phyloP scores from a whole-genome alignment of 2,113 vertebrate species.

The Enhydra lutris region DNA sequence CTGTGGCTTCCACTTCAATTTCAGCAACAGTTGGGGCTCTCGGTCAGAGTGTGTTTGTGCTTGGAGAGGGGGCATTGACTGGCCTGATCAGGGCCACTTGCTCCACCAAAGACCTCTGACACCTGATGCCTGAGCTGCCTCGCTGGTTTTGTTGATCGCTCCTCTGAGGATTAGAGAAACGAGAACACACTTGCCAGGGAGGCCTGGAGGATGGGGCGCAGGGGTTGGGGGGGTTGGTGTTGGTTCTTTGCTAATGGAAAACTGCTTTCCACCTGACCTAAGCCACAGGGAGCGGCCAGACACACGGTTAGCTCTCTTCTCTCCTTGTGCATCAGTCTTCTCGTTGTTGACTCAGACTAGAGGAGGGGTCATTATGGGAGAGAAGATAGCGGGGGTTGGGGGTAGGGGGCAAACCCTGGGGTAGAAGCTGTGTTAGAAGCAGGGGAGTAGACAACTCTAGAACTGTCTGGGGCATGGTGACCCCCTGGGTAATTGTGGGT shows the following conservation, averaged over 20 bases:
- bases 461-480: not conserved
- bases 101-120: not conserved
- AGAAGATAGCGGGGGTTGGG: not conserved
- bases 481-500: not conserved
- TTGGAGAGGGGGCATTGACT: not conserved
- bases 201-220: rapidly evolving
- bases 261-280: not conserved
- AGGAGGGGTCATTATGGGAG: not conserved
- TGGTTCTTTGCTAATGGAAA: not conserved
- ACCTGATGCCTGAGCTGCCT: not conserved
- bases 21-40: not conserved
- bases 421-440: not conserved
- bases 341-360: not conserved
- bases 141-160: not conserved
- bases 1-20: not conserved
- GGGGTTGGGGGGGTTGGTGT: not conserved
- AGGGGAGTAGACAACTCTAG: not conserved
- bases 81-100: not conserved
- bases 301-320: rapidly evolving
- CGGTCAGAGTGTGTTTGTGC: not conserved
- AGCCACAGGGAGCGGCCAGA: not conserved
- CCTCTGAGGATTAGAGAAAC: not conserved
- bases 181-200: not conserved
- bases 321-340: not conserved
- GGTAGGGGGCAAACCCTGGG: not conserved